These are phyloP conservation scores for Numenius phaeopus DNA, from an alignment of 2,797 vertebrate species.

Conservation along the genomic window DNA sequence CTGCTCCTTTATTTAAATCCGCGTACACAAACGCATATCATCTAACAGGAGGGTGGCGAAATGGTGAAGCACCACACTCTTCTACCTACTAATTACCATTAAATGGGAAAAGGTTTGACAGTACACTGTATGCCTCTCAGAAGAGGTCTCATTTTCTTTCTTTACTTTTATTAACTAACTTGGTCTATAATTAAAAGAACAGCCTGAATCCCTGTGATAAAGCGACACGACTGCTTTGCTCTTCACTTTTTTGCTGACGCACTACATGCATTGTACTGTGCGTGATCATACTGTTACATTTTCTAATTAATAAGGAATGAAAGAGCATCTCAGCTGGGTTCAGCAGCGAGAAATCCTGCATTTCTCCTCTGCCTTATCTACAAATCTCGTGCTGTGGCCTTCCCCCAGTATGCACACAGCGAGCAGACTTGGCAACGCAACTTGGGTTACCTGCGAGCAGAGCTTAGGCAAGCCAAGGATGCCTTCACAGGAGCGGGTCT, in stretches of 20 bases:
- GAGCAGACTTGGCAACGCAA: neutral
- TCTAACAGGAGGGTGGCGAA: neutral
- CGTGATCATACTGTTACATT: accelerated
- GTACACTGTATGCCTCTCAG: neutral
- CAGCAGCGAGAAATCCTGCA: neutral
- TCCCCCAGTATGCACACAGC: accelerated
- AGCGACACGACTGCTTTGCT: accelerated
- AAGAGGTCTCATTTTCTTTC: neutral
- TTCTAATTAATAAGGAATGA: neutral
- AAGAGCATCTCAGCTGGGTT: neutral
- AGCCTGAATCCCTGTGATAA: neutral
- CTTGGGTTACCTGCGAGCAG: neutral
- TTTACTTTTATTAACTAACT: neutral
- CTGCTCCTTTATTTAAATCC: neutral
- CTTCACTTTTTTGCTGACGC: accelerated
- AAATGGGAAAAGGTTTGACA: neutral
- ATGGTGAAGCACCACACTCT: neutral
- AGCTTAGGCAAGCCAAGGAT: neutral
- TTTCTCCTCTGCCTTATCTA: neutral
- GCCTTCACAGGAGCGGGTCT: neutral
- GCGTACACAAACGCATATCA: accelerated
- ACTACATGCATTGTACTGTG: accelerated
- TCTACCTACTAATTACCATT: neutral
- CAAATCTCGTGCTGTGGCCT: neutral
- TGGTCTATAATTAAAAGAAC: neutral